These are phyloP conservation scores for Dolomedes plantarius DNA, from an alignment of 2,888 invertebrate genomes.

Conservation along the genomic window DNA sequence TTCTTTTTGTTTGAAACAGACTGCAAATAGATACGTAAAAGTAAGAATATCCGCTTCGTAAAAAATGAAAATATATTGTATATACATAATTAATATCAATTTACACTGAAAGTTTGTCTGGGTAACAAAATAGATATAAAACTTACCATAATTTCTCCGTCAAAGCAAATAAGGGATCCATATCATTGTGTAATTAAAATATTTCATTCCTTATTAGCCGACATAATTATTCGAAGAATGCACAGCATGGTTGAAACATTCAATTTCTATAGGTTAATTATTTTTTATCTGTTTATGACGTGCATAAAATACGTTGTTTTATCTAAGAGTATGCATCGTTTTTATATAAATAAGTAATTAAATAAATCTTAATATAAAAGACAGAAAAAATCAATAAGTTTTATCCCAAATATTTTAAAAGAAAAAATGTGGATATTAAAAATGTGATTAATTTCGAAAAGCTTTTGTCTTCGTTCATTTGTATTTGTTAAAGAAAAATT, in stretches of 20 bases:
- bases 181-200: not conserved
- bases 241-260: not conserved
- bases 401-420: not conserved
- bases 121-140: too few relatives aligned
- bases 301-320: not conserved
- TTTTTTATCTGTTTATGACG: constrained; percentile 17
- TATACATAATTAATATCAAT: too few relatives aligned
- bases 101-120: too few relatives aligned
- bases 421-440: constrained; percentile 4
- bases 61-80: too few relatives aligned
- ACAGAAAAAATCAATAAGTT: constrained; percentile 3
- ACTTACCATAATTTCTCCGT: too few relatives aligned
- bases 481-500: constrained; percentile 11
- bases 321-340: not conserved
- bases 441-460: constrained; percentile 23
- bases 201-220: not conserved
- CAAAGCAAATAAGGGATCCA: not conserved
- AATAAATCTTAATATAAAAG: not conserved
- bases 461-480: not conserved
- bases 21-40: too few relatives aligned
- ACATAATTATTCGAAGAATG: not conserved
- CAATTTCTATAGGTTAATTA: not conserved
- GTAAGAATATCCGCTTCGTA: too few relatives aligned
- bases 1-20: too few relatives aligned
- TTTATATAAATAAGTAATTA: constrained; percentile 17